Base-by-base conservation (phyloP, 2,797 vertebrate species). In the Pteropus rufus region DNA sequence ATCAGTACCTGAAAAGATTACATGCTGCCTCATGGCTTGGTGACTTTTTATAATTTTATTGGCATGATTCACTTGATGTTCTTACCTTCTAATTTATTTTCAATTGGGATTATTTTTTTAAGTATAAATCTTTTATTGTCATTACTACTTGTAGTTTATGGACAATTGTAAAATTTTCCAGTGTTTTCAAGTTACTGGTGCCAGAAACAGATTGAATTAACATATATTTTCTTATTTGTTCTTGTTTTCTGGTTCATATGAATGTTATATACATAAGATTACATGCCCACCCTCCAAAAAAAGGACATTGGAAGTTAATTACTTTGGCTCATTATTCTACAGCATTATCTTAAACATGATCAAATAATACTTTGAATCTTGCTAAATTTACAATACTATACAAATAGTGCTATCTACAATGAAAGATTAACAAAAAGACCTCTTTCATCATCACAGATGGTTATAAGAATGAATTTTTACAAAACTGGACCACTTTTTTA, bases 391-490 rank as follows among this genome's bases (percentile, higher is more conserved):
- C 11, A 82, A 1, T 34, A 9, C 49, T 72, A 29, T 85, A 88
- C 58, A 93, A 89, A 41, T 49, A 92, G 34, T 79, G 26, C 31
- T 46, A 92, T 87, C 44, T 46, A 65, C 41, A 81, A 26, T 93
- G 81, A 58, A 84, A 93, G 56, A 85, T 52, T 76, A 90, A 83
- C 79, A 84, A 44, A 94, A 79, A 56, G 65, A 34, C 39, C 34
- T 84, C 65, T 93, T 89, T 95, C 34, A 67, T 86, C 44, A 72
- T 85, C 24, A 56, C 26, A 80, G 83, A 92, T 1, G 1, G 19
- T 91, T 96, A 23, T 79, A 93, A 93, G 85, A 95, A 80, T 90
- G 85, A 96, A 91, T 94, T 95, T 95, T 72, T 94, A 72, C 54
- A 91, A 91, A 94, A 79, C 26, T 52, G 10, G 79, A 54, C 5